These are phyloP conservation scores for Pristis pectinata DNA, from an alignment of 2,797 vertebrate genomes.

Conservation along the genomic window DNA sequence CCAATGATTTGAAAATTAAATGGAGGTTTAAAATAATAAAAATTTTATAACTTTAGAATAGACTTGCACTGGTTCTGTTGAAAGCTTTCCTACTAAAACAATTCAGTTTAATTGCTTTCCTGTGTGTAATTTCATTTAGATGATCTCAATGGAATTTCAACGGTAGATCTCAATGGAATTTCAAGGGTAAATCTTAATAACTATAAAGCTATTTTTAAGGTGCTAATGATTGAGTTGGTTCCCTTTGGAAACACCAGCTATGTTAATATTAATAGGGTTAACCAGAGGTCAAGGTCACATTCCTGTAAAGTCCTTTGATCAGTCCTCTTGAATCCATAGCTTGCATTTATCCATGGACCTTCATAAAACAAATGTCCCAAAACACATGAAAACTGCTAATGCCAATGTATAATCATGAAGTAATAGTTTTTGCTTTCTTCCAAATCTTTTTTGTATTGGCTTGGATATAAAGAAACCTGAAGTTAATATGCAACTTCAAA, in stretches of 20 bases:
- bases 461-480: not conserved
- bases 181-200: not conserved
- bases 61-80: not conserved
- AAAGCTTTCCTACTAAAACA: not conserved
- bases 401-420: not conserved
- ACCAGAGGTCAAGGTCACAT: not conserved
- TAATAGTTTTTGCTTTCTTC: not conserved
- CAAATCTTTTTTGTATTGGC: not conserved
- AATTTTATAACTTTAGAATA: not conserved
- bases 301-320: not conserved
- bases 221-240: not conserved
- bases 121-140: not conserved
- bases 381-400: not conserved
- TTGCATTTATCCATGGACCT: not conserved
- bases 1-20: not conserved
- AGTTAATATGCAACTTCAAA: not conserved
- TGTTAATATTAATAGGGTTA: not conserved
- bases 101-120: not conserved
- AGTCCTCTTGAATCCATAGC: not conserved
- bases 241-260: not conserved
- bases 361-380: not conserved
- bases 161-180: not conserved
- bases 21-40: no score
- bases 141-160: not conserved
- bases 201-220: slow-evolving; percentile 1